Base-by-base conservation (phyloP, 1,140 invertebrate species). In the Drosophila punjabiensis region DNA sequence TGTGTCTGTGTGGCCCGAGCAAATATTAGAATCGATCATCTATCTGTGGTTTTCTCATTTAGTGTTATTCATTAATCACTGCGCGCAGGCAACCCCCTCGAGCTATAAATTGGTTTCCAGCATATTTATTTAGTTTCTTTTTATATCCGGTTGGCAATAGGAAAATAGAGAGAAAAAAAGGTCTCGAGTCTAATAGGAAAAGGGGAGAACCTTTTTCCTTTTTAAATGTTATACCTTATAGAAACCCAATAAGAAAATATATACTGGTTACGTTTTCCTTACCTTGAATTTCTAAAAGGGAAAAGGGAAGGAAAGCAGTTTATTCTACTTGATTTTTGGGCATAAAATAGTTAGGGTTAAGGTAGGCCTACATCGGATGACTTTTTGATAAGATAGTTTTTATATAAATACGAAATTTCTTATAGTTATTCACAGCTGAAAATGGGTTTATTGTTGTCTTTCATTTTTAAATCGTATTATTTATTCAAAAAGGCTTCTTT, bases 1-100 rank as follows among this genome's bases (percentile, higher is more conserved):
- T 53, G 47, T 74, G 67, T 69, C 45, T 71, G 37, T 74, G 41
- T 75, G 59, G 59, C 39, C 28, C 33, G 30, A n/a, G 43, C 52
- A 76, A 76, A 76, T 76, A 76, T 56, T 65, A 56, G 71, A 76
- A 76, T 76, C 60, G 59, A 76, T 76, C 71, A 74, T 73, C 56
- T 53, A 74, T 73, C 70, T 20, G n/a, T 37, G 66, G 35, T 43
- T 73, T 74, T 39, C 18, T 62, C 14, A 52, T 52, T 74, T 14
- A 52, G 32, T 61, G 43, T 74, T 20, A 50, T 61, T 74, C 70
- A 76, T 76, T 76, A 76, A 76, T 76, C 73, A 76, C 73, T 65
- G 53, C 35, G 45, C 39, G 68, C 70, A 74, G 70, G 70, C 74
- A 74, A 35, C 55, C 68, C 55, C 70, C 56, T 37, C 43, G 24